These are phyloP conservation scores for Drosophila oshimai DNA, from an alignment of 1,140 invertebrate genomes.

Conservation along the genomic window DNA sequence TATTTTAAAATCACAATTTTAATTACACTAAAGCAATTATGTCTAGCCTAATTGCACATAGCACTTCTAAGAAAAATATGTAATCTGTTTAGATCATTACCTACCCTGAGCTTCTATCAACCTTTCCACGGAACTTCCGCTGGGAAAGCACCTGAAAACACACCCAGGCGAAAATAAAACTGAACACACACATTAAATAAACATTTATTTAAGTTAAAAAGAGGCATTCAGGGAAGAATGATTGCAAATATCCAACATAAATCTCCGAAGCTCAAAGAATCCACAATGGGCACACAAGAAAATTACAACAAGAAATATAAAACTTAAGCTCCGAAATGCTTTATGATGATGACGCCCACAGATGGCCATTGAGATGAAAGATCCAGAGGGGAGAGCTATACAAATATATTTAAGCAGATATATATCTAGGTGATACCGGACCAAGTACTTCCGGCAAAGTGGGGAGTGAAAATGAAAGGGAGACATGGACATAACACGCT, in stretches of 20 bases:
- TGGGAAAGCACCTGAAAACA: conserved; percentile 55
- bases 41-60: background rate
- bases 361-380: conserved; percentile 53
- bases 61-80: conserved; percentile 15
- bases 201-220: conserved; percentile 65
- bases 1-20: background rate
- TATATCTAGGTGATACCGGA: conserved; percentile 57
- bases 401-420: conserved; percentile 26
- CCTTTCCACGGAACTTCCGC: conserved; percentile 49
- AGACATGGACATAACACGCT: background rate
- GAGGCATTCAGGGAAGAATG: conserved; percentile 49
- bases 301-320: conserved; percentile 51
- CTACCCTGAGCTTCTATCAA: background rate
- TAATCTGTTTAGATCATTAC: conserved; percentile 2
- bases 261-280: conserved; percentile 45
- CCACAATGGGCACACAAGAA: conserved; percentile 31
- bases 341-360: conserved; percentile 70
- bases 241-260: conserved; percentile 78
- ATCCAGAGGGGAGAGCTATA: background rate
- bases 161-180: conserved; percentile 15
- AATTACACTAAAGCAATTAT: background rate
- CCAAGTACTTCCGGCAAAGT: conserved; percentile 59
- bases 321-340: conserved; percentile 67
- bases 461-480: background rate
- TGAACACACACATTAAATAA: conserved; percentile 51